These are phyloP conservation scores for Pomatostomus ruficeps DNA, from an alignment of 2,113 vertebrate species.

Conservation along the genomic window DNA sequence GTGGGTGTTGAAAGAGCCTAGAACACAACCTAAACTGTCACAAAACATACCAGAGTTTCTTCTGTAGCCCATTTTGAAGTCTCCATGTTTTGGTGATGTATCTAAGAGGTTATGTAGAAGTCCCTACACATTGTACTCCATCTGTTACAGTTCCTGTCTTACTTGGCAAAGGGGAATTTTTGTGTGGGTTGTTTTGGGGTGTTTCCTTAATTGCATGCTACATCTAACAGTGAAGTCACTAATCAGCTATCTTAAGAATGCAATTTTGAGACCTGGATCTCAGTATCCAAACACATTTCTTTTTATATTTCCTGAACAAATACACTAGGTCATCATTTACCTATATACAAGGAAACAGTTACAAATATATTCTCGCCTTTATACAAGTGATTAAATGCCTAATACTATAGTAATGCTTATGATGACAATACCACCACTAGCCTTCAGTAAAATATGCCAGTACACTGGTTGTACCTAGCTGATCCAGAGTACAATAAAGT, in stretches of 20 bases:
- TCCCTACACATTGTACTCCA: neutral
- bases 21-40: neutral
- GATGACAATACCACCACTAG: neutral
- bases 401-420: neutral
- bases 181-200: neutral
- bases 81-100: neutral
- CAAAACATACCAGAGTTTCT: neutral
- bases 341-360: neutral
- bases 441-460: rapidly evolving
- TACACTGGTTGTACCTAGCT: neutral
- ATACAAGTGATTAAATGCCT: neutral
- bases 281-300: neutral
- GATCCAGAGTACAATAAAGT: neutral
- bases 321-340: neutral
- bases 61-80: neutral
- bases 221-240: neutral
- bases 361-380: neutral
- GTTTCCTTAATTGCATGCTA: neutral
- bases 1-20: neutral
- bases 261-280: neutral
- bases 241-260: neutral
- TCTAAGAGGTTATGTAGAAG: slow-evolving; percentile 3
- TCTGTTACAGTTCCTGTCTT: slow-evolving; percentile 8
- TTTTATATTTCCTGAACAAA: neutral
- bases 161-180: neutral